These are phyloP conservation scores for Panagrolaimus sp. DNA, from an alignment of 1,140 invertebrate species.

Conservation along the genomic window DNA sequence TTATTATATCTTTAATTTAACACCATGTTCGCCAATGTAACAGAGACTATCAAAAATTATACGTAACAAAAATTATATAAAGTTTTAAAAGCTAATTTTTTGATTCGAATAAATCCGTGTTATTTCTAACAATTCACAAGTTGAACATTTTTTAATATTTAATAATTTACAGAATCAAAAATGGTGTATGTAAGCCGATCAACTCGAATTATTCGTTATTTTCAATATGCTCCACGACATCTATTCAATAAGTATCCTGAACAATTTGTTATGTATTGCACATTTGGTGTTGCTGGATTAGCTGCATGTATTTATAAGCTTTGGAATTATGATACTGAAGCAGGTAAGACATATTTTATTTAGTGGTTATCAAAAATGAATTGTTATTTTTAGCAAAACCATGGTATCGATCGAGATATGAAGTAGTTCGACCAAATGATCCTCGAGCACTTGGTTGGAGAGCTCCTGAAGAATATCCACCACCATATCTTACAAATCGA, in stretches of 20 bases:
- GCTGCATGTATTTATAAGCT: constrained; percentile 30
- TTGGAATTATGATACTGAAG: constrained; percentile 25
- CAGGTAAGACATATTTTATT: constrained; percentile 18
- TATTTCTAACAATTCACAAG: too few species aligned
- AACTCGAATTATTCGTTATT: constrained; percentile 13
- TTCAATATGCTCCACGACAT: constrained; percentile 29
- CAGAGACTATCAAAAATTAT: too few species aligned
- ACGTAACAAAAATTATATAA: too few species aligned
- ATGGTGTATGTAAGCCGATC: background rate
- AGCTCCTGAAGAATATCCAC: constrained; percentile 40
- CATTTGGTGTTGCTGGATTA: constrained; percentile 35
- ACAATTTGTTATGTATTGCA: constrained; percentile 35
- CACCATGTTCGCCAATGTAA: too few species aligned
- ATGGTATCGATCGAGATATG: constrained; percentile 38
- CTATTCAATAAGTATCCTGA: constrained; percentile 38
- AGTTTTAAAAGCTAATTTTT: too few species aligned
- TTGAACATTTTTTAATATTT: too few species aligned
- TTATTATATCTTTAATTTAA: too few species aligned
- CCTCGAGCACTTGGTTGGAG: constrained; percentile 37
- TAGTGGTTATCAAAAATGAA: background rate
- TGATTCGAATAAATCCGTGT: too few species aligned
- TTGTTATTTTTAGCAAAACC: constrained; percentile 23
- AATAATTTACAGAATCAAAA: too few species aligned
- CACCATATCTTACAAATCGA: constrained; percentile 32
- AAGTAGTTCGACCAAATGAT: constrained; percentile 35